phyloP scores from a whole-genome alignment of 2,888 invertebrate species.

The Yponomeuta evonymella region DNA sequence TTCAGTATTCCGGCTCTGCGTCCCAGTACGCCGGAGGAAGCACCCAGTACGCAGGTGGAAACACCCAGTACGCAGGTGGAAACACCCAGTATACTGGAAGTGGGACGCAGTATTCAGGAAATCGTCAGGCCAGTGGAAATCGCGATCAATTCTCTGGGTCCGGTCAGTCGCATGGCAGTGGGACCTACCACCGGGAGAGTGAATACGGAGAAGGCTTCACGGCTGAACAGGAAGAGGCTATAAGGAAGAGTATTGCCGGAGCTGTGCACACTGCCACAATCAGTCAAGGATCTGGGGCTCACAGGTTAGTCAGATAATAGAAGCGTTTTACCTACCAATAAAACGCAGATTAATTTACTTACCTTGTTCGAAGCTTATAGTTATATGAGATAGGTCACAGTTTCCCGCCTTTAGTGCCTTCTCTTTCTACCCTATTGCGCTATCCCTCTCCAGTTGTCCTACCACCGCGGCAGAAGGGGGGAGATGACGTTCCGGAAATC shows the following conservation, averaged over 20 bases:
- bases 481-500: no score
- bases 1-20: background rate
- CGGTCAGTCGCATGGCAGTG: slow-evolving; percentile 27
- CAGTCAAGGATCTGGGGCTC: background rate
- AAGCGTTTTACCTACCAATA: no score
- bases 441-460: no score
- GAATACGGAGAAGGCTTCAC: slow-evolving; percentile 37
- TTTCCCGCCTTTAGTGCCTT: no score
- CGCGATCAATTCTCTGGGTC: slow-evolving; percentile 23
- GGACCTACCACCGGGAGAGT: slow-evolving; percentile 12
- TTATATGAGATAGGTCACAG: no score
- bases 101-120: background rate
- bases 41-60: background rate
- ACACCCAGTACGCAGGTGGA: background rate
- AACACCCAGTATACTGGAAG: slow-evolving; percentile 12
- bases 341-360: no score
- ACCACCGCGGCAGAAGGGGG: no score
- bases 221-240: slow-evolving; percentile 48
- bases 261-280: slow-evolving; percentile 24
- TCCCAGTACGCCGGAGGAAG: background rate
- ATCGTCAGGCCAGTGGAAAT: background rate
- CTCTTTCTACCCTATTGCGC: no score
- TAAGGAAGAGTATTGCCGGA: slow-evolving; percentile 41
- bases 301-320: slow-evolving; percentile 28
- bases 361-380: no score